phyloP scores from a whole-genome alignment of 2,888 invertebrate genomes.

The Monoplex corrugatus region DNA sequence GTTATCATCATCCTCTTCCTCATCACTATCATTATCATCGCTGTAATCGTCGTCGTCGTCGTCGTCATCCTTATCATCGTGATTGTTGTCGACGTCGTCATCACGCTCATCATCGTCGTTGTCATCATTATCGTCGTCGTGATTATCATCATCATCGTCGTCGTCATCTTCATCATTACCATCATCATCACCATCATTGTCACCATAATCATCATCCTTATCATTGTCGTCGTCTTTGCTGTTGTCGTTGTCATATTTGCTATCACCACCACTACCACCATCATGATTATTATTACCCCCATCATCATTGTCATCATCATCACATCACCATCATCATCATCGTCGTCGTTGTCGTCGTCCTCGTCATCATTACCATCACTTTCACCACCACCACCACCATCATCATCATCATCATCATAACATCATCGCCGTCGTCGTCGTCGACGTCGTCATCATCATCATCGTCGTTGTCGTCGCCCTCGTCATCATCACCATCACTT shows the following conservation, averaged over 20 bases:
- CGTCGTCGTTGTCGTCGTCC: too few species aligned
- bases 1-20: too few species aligned
- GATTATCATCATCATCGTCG: background rate
- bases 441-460: background rate
- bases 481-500: background rate
- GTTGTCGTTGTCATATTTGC: background rate
- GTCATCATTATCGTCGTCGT: conserved; percentile 58
- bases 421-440: too few species aligned
- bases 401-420: too few species aligned
- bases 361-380: too few species aligned
- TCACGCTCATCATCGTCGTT: conserved; percentile 75
- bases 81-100: conserved; percentile 69
- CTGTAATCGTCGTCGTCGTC: conserved; percentile 74
- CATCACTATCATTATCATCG: conserved; percentile 61
- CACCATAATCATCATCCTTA: background rate
- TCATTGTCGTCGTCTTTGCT: background rate
- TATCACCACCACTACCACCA: background rate
- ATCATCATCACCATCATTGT: background rate
- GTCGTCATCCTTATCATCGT: conserved; percentile 72
- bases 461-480: background rate
- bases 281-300: background rate
- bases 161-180: background rate
- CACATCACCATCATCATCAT: too few species aligned
- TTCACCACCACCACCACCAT: too few species aligned
- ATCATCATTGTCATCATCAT: background rate